Percentiles rank a stretch among this genome's conserved stretches.
Evolutionary conservation across 2,797 vertebrate genomes (phyloP).

Genomic region (Astyanax mexicanus): DNA sequence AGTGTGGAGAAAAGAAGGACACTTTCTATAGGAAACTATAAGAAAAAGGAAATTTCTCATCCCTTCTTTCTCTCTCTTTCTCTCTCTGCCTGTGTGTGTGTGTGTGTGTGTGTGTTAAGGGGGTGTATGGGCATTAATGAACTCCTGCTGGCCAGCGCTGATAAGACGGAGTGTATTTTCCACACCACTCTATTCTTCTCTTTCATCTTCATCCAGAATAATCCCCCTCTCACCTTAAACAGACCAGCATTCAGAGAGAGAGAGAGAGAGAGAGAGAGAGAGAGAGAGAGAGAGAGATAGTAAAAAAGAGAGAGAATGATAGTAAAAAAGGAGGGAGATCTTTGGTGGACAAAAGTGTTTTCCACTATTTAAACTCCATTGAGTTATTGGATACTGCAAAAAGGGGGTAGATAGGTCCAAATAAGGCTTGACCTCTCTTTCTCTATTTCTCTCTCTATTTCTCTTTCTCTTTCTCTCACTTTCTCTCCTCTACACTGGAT

Average conservation of each 20-base stretch:
- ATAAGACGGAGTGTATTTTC: constrained; percentile 78
- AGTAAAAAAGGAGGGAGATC: no score
- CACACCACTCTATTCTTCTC: constrained; percentile 49
- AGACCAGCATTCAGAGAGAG: neutral
- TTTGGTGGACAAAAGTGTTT: no score
- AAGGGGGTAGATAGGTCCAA: neutral
- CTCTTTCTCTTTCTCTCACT: neutral
- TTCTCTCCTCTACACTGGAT: neutral
- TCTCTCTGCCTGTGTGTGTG: neutral
- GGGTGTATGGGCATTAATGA: neutral
- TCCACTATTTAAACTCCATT: neutral
- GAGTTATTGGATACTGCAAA: neutral
- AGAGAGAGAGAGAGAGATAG: neutral
- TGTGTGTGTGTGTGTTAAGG: neutral
- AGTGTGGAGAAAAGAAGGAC: neutral
- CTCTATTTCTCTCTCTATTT: neutral
- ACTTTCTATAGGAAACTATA: no score
- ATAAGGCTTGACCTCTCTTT: no score
- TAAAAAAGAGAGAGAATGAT: no score
- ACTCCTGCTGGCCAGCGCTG: constrained; percentile 70
- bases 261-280: neutral
- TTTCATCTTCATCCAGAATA: constrained; percentile 61
- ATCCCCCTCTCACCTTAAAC: constrained; percentile 22
- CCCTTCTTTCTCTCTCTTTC: neutral
- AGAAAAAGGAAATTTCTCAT: neutral